Conservation (phyloP, 2,797 vertebrate genomes). For the Aythya fuligula region DNA sequence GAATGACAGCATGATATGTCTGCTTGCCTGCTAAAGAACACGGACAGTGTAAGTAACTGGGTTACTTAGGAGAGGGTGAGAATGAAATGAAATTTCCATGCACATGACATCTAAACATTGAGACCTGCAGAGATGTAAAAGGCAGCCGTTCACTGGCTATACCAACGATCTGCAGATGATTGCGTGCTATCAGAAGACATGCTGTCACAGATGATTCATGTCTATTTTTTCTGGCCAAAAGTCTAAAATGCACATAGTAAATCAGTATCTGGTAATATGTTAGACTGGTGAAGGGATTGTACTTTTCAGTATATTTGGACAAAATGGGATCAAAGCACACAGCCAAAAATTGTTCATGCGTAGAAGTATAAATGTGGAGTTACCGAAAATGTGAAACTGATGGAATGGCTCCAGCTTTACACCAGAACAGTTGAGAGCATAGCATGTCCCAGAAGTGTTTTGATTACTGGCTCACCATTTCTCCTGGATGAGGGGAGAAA, state of each 20-base stretch:
- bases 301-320: background rate
- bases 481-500: background rate
- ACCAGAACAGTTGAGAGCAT: background rate
- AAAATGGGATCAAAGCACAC: background rate
- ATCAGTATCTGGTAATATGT: background rate
- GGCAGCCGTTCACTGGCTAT: background rate
- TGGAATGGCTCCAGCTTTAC: background rate
- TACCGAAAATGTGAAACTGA: background rate
- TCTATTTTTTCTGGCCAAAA: slow-evolving; percentile 32
- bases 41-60: background rate
- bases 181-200: background rate
- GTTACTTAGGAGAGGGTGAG: background rate
- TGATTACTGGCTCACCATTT: background rate
- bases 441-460: background rate
- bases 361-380: background rate
- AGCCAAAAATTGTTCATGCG: background rate
- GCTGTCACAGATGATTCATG: slow-evolving; percentile 21
- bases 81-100: background rate
- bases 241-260: background rate
- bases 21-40: slow-evolving; percentile 10
- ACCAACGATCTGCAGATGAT: background rate
- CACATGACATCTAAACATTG: background rate
- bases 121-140: background rate
- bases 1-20: slow-evolving; percentile 5
- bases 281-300: background rate